These are phyloP conservation scores for Galagoides demidoff DNA, from an alignment of 2,797 vertebrate genomes.

Conservation along the genomic window DNA sequence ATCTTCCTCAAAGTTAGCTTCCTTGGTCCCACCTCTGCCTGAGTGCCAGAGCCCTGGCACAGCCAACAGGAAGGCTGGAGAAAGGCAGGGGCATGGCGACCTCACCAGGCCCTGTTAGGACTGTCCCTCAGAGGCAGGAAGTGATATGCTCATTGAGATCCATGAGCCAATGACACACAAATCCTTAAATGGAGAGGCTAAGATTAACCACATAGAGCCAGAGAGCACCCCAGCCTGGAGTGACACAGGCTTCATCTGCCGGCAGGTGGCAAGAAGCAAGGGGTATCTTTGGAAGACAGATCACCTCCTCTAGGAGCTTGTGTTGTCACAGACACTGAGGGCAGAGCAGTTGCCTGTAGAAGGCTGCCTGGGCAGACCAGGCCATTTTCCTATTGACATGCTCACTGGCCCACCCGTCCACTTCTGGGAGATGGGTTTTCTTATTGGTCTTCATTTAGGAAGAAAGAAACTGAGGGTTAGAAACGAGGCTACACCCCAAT, in stretches of 20 bases:
- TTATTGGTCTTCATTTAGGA: background rate
- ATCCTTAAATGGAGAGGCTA: constrained; percentile 40
- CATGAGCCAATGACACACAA: background rate
- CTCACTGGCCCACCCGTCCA: background rate
- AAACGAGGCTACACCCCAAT: background rate
- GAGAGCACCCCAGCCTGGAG: background rate
- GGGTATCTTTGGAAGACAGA: background rate
- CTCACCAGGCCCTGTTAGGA: background rate
- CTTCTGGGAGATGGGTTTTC: background rate
- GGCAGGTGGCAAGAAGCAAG: background rate
- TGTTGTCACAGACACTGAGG: background rate
- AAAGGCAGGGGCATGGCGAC: background rate
- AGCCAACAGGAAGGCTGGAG: background rate
- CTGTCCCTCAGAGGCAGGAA: background rate
- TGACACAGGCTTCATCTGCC: background rate
- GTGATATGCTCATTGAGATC: background rate
- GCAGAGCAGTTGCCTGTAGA: background rate
- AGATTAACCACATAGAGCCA: constrained; percentile 16
- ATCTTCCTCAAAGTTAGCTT: background rate
- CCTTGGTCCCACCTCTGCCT: background rate
- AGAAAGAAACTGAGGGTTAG: background rate
- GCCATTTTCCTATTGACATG: background rate
- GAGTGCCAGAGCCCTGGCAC: background rate
- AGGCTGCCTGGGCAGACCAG: no score
- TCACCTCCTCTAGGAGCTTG: background rate